Percentiles rank a stretch among this genome's conserved stretches.
phyloP scores from a whole-genome alignment of 2,797 vertebrate species.

The Falco concolor region DNA sequence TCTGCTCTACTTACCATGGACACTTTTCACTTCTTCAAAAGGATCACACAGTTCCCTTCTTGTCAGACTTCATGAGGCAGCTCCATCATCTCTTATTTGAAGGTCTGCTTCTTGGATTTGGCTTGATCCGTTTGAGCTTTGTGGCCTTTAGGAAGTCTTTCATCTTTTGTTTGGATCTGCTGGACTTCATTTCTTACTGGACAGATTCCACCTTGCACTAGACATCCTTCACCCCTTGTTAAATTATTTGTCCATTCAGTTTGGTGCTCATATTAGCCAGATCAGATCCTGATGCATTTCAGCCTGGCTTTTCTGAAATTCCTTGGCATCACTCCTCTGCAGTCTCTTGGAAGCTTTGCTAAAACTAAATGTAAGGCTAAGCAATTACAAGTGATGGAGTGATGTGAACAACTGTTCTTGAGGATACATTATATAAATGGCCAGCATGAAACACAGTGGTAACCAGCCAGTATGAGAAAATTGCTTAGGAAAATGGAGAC shows the following conservation, averaged over 20 bases:
- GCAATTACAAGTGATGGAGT: background rate
- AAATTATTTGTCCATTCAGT: constrained; percentile 9
- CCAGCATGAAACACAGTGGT: background rate
- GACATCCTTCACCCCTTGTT: background rate
- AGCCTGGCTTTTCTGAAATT: background rate
- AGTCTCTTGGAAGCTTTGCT: background rate
- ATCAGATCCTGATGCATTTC: background rate
- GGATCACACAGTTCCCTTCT: background rate
- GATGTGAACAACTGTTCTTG: background rate
- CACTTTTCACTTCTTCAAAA: background rate
- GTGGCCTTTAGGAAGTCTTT: background rate
- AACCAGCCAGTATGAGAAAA: background rate
- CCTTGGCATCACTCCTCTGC: background rate
- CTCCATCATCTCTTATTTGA: background rate
- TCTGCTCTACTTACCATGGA: background rate
- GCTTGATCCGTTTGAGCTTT: background rate
- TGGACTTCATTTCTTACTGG: constrained; percentile 6
- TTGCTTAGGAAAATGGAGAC: background rate
- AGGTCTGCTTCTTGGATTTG: background rate
- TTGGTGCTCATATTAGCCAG: constrained; percentile 5
- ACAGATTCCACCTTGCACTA: background rate
- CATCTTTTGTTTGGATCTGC: background rate
- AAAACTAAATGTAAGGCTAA: background rate
- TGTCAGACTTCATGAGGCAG: background rate
- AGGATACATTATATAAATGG: background rate